A percentile compares a stretch with the other conserved stretches of the same genome.
phyloP scores from a whole-genome alignment of 2,888 invertebrate species.

The Athripsodes cinereus region DNA sequence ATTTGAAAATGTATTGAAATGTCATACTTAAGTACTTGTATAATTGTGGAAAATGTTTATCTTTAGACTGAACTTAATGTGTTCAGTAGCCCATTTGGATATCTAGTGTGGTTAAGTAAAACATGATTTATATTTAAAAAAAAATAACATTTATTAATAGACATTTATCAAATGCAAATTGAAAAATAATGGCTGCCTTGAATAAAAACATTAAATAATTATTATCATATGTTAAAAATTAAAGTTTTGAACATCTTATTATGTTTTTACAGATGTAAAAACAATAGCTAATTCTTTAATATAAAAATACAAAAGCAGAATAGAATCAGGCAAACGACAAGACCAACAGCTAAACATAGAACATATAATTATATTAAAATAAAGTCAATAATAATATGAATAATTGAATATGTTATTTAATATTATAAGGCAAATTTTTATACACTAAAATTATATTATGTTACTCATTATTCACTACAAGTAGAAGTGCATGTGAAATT shows the following conservation, averaged over 20 bases:
- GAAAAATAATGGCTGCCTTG: not conserved
- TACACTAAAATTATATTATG: no score
- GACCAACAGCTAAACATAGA: no score
- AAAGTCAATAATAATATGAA: not conserved
- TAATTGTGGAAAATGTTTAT: no score
- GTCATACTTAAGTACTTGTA: no score
- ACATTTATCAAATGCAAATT: slow-evolving; percentile 2
- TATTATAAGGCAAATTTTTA: not conserved
- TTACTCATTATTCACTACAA: no score
- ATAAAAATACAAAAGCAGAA: not conserved
- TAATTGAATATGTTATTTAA: not conserved
- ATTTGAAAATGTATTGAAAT: no score
- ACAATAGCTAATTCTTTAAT: not conserved
- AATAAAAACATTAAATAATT: not conserved
- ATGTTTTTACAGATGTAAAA: not conserved
- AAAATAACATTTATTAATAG: not conserved
- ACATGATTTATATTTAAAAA: no score
- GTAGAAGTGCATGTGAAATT: no score
- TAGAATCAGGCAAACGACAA: not conserved
- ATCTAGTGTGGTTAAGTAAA: no score
- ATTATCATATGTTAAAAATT: not conserved
- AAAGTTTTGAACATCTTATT: not conserved
- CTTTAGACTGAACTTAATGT: no score
- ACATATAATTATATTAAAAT: no score
- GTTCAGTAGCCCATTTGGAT: no score